A percentile compares a stretch with the other conserved stretches of the same genome.
These are phyloP conservation scores for Danaus plexippus DNA, from an alignment of 1,140 invertebrate species.

Conservation along the genomic window DNA sequence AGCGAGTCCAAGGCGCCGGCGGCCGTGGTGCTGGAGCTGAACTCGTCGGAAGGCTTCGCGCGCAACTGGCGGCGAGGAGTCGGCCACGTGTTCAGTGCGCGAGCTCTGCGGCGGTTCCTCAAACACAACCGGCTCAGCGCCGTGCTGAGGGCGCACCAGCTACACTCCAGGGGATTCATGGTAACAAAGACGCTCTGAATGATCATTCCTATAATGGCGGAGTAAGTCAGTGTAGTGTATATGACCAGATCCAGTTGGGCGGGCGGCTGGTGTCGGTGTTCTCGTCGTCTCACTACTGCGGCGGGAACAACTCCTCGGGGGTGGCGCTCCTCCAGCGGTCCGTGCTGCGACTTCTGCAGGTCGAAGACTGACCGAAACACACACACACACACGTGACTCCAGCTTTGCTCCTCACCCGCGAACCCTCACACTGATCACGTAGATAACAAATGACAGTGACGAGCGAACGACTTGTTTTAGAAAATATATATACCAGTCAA, in stretches of 20 bases:
- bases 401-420: too few relatives aligned
- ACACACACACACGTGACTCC: too few relatives aligned
- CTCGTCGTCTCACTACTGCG: slow-evolving; percentile 52
- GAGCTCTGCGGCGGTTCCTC: slow-evolving; percentile 78
- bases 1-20: slow-evolving; percentile 53
- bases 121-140: slow-evolving; percentile 76
- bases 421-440: too few relatives aligned
- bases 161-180: slow-evolving; percentile 80
- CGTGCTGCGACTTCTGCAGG: slow-evolving; percentile 38
- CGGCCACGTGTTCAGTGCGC: slow-evolving; percentile 79
- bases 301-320: slow-evolving; percentile 45
- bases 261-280: slow-evolving; percentile 49
- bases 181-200: slow-evolving; percentile 54
- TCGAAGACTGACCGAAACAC: slow-evolving; percentile 23
- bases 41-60: slow-evolving; percentile 78
- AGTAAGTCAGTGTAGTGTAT: neutral
- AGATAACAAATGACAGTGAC: too few relatives aligned
- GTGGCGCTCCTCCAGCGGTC: slow-evolving; percentile 35
- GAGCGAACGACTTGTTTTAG: too few relatives aligned
- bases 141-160: slow-evolving; percentile 82
- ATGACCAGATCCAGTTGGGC: slow-evolving; percentile 37
- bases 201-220: too few relatives aligned
- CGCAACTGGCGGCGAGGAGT: slow-evolving; percentile 79
- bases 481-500: too few relatives aligned
- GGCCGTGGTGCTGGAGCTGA: slow-evolving; percentile 69